Evolutionary conservation across 2,797 vertebrate species (phyloP), one percentile per base, ranked within the genome.

Genomic region (Gouania willdenowi): DNA sequence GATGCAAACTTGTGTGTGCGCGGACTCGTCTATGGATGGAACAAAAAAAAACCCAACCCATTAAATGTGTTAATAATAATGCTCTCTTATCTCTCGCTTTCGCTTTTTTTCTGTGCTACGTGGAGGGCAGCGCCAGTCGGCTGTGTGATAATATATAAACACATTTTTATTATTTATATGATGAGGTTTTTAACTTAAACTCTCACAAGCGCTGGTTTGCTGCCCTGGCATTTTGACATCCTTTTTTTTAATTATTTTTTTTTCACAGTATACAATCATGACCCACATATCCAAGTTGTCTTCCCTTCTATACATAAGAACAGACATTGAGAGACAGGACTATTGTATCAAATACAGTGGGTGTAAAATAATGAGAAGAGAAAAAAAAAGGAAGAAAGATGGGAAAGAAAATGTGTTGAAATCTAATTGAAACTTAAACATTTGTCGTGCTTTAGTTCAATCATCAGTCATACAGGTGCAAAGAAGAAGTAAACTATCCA

Each of bases 81-180:
- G 71, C 59, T 21, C 22, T 22, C 4, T 28, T 70, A 52, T 52
- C 24, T 41, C 28, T 60, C 47, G 47, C 40, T 58, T 26, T 45
- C 66, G 59, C 52, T 49, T 49, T 71, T 67, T 74, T 81, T 74
- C 73, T 75, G 72, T 64, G 67, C 78, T 83, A 76, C 37, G 73
- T 69, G 64, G 71, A 66, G 79, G 79, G 82, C 81, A 79, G 75
- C 81, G 57, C 64, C 69, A 55, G 81, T 65, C 66, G 40, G 74
- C 80, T 71, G 51, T 85, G 83, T 82, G 83, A 81, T 86, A 86
- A 84, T 87, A 87, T 87, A 85, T 87, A 85, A 78, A 85, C 79
- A 84, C 85, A 87, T 90, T 90, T 90, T 87, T 89, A 90, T 89
- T 90, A 90, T 90, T 90, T 90, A 90, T 88, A 90, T 87, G 77